These are phyloP conservation scores for Speoplatyrhinus poulsoni DNA, from an alignment of 2,113 vertebrate species.

Conservation along the genomic window DNA sequence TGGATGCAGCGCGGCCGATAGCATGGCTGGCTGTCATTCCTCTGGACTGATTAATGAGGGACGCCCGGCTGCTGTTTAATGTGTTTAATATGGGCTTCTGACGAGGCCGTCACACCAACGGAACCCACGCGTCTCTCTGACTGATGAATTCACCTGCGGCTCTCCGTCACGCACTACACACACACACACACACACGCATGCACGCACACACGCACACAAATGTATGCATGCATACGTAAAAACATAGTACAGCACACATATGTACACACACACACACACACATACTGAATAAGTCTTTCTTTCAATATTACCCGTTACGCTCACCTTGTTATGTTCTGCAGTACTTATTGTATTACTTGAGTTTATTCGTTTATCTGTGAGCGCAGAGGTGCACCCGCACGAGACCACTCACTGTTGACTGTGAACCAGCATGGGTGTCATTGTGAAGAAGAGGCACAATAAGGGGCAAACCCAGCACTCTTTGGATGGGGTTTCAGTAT, in stretches of 20 bases:
- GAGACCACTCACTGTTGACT: conserved; percentile 8
- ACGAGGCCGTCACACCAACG: conserved; percentile 70
- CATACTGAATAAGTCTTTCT: neutral
- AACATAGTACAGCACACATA: too few relatives aligned
- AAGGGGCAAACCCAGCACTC: conserved; percentile 28
- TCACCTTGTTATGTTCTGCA: neutral
- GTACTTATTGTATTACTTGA: too few relatives aligned
- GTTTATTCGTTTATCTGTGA: neutral
- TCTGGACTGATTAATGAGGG: conserved; percentile 76
- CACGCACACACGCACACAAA: conserved; percentile 21
- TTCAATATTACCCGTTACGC: neutral
- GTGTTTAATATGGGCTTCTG: conserved; percentile 78
- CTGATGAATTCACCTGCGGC: conserved; percentile 70
- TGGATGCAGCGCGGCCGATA: conserved; percentile 69
- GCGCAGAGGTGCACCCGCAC: conserved; percentile 1
- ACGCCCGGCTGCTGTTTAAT: conserved; percentile 71
- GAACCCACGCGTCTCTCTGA: conserved; percentile 67
- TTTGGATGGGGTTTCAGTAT: conserved; percentile 23
- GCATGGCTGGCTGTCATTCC: conserved; percentile 68
- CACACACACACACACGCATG: conserved; percentile 20
- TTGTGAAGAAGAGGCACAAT: conserved; percentile 36
- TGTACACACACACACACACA: neutral
- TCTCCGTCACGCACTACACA: conserved; percentile 25
- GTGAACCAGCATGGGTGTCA: conserved; percentile 38
- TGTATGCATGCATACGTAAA: neutral